A percentile compares a stretch with the other conserved stretches of the same genome.
Conservation (phyloP, 1,140 invertebrate species). For the Maniola jurtina region DNA sequence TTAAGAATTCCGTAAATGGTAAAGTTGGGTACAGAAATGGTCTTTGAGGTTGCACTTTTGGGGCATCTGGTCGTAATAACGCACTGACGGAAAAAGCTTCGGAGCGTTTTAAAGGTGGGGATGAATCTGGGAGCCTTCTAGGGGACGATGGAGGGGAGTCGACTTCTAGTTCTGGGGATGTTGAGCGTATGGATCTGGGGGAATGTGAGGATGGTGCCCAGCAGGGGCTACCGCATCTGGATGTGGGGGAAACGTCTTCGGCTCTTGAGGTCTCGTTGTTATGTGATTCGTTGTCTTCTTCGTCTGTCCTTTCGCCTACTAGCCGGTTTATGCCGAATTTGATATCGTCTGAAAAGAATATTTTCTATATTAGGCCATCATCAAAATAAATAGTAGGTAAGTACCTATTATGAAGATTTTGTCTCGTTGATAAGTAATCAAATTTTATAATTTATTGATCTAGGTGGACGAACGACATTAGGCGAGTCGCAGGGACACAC, state of each 20-base stretch:
- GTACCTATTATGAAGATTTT: not conserved
- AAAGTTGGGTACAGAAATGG: slow-evolving; percentile 82
- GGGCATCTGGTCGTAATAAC: slow-evolving; percentile 86
- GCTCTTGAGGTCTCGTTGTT: slow-evolving; percentile 72
- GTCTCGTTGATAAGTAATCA: too few species aligned
- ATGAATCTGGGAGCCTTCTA: slow-evolving; percentile 75
- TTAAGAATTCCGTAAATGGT: slow-evolving; percentile 79
- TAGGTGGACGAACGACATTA: too few species aligned
- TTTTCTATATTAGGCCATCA: slow-evolving; percentile 15
- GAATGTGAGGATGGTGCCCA: slow-evolving; percentile 76
- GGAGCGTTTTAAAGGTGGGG: slow-evolving; percentile 82
- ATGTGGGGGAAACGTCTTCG: slow-evolving; percentile 64
- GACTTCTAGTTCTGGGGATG: slow-evolving; percentile 85
- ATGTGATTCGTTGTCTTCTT: slow-evolving; percentile 69
- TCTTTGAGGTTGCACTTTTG: slow-evolving; percentile 78
- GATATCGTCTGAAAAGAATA: slow-evolving; percentile 82
- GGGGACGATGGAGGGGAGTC: slow-evolving; percentile 83
- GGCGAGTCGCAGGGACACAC: too few species aligned
- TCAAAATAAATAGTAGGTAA: not conserved
- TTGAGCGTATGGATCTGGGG: slow-evolving; percentile 79
- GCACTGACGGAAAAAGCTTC: slow-evolving; percentile 90
- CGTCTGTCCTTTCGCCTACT: slow-evolving; percentile 81
- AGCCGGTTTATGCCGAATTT: slow-evolving; percentile 86
- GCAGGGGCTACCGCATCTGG: slow-evolving; percentile 71
- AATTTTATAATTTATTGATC: too few species aligned